phyloP scores from a whole-genome alignment of 2,888 invertebrate genomes.

The Cheilosia grossa region DNA sequence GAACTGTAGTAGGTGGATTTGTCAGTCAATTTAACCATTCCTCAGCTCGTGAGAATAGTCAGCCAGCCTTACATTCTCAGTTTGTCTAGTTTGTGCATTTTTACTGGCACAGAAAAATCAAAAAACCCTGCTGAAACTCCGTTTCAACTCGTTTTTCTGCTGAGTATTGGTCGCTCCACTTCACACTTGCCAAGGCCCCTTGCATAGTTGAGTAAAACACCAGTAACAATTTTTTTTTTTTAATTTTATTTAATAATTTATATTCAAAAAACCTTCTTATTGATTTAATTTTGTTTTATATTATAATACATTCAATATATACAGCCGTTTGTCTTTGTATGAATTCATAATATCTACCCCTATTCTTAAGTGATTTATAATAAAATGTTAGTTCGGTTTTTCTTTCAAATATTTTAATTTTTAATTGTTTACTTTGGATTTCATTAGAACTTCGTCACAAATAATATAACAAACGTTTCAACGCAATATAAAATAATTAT shows the following conservation, averaged over 20 bases:
- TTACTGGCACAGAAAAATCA: too few species aligned
- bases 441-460: slow-evolving; percentile 24
- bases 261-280: slow-evolving; percentile 69
- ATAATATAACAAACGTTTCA: slow-evolving; percentile 24
- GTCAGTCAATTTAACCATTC: too few species aligned
- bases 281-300: slow-evolving; percentile 45
- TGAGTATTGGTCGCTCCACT: too few species aligned
- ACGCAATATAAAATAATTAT: slow-evolving; percentile 35
- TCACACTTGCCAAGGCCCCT: too few species aligned
- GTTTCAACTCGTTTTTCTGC: too few species aligned
- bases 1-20: too few species aligned
- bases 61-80: too few species aligned
- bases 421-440: slow-evolving; percentile 25
- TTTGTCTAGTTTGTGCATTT: too few species aligned
- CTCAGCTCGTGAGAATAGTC: too few species aligned
- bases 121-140: too few species aligned
- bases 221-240: not conserved
- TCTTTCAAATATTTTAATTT: slow-evolving; percentile 25
- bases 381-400: slow-evolving; percentile 20
- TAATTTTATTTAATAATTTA: slow-evolving; percentile 68
- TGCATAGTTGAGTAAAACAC: too few species aligned
- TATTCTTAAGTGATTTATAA: slow-evolving; percentile 53
- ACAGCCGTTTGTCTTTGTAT: slow-evolving; percentile 72
- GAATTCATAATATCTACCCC: slow-evolving; percentile 49
- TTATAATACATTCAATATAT: slow-evolving; percentile 76